Percentiles rank a stretch among this genome's conserved stretches.
Conservation (phyloP, 2,888 invertebrate species). For the Aleiodes alternator region DNA sequence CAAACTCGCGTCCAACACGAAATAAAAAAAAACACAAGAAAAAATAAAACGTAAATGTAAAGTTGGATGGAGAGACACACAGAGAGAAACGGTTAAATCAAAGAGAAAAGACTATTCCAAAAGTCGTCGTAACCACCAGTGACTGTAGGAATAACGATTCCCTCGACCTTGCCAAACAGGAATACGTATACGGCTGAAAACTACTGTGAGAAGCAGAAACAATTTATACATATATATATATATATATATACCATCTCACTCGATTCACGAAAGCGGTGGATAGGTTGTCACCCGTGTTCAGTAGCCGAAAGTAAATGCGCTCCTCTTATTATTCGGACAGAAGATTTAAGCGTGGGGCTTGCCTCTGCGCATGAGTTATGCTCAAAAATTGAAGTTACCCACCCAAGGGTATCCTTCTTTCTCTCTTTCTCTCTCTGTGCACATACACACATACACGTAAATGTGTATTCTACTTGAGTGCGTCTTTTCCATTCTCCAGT, state of each 20-base stretch:
- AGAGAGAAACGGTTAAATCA: constrained; percentile 57
- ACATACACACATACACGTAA: constrained; percentile 11
- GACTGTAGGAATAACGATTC: constrained; percentile 66
- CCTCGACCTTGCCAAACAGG: constrained; percentile 67
- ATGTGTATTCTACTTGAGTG: constrained; percentile 15
- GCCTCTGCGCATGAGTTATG: constrained; percentile 67
- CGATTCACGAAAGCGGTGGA: constrained; percentile 56
- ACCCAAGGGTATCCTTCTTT: constrained; percentile 45
- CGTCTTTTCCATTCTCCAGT: constrained; percentile 37
- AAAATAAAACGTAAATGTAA: too few relatives aligned
- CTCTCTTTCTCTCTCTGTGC: background rate
- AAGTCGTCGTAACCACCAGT: constrained; percentile 55
- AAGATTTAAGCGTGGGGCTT: constrained; percentile 68
- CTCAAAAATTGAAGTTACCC: constrained; percentile 68
- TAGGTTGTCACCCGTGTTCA: constrained; percentile 66
- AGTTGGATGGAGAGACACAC: too few relatives aligned
- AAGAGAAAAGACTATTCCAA: constrained; percentile 52
- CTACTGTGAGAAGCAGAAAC: constrained; percentile 36
- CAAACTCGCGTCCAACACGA: too few relatives aligned
- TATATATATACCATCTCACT: constrained; percentile 46
- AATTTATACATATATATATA: constrained; percentile 51
- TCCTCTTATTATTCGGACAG: constrained; percentile 70
- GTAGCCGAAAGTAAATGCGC: constrained; percentile 69
- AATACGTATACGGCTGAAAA: constrained; percentile 56
- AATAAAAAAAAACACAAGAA: too few relatives aligned